Conservation (phyloP, 2,888 invertebrate species). For the Neria commutata region DNA sequence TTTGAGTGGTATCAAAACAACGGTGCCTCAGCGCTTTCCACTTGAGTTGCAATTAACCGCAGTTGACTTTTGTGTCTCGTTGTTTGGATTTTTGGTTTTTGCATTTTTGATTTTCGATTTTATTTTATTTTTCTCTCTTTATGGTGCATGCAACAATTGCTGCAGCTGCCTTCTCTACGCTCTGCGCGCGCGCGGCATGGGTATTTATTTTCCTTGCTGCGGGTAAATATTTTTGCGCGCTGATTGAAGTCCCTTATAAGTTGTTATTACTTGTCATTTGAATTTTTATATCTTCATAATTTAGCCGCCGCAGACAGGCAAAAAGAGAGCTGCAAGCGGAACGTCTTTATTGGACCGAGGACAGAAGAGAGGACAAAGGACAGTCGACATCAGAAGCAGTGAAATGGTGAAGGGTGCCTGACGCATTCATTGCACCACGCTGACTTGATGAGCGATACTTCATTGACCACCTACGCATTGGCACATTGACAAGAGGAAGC, state of each 20-base stretch:
- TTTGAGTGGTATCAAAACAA: background rate
- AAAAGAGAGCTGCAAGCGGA: too few species aligned
- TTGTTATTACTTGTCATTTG: conserved; percentile 16
- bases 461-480: too few species aligned
- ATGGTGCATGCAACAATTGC: conserved; percentile 6
- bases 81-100: background rate
- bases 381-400: too few species aligned
- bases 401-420: too few species aligned
- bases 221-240: conserved; percentile 13
- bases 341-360: too few species aligned
- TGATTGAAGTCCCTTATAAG: conserved; percentile 18
- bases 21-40: background rate
- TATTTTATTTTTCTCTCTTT: too few species aligned
- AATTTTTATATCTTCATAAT: conserved; percentile 17
- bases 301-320: background rate
- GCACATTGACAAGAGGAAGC: too few species aligned
- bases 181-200: too few species aligned
- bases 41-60: background rate
- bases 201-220: background rate
- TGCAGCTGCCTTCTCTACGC: background rate
- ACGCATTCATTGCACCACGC: too few species aligned
- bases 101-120: background rate
- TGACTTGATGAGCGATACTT: too few species aligned
- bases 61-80: background rate
- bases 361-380: too few species aligned